Evolutionary conservation across 53 echinoderm and acorn worm genomes (phyloP), one percentile per base, ranked within the genome.

Genomic region (Arbacia lixula): DNA sequence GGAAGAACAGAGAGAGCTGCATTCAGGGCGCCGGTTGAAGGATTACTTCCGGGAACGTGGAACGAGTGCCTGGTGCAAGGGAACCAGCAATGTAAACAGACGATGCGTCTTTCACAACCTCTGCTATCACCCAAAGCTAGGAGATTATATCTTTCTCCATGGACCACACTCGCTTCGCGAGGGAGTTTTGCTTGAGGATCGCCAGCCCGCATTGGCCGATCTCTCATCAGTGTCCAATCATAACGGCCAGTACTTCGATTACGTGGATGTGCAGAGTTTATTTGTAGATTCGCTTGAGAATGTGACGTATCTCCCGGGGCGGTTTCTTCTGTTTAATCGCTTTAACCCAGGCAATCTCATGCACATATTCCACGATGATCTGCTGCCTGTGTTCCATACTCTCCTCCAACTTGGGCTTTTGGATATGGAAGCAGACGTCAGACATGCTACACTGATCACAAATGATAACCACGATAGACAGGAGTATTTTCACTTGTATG

Each of bases 361-460:
- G 99, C 99, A 99, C 43, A 91, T 99, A 32, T 69, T 99, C 29
- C 99, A 99, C 39, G 99, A 99, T 66, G 99, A 99, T 84, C 88
- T 99, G 38, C 40, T 99, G 25, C 92, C 99, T 2, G 50, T 99
- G 30, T 99, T 94, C 60, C 62, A 86, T 58, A 95, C 91, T 5
- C 39, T 95, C 36, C 85, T 87, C 36, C 80, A 87, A 51, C 77
- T 66, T 40, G 91, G 87, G 20, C 52, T 87, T n/a, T 66, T 93
- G 42, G 34, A 84, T 60, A 22, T 80, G 52, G 61, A 43, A 24
- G 63, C 66, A 12, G 53, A 39, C 5, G 6, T 24, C 12, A 42
- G 54, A 10, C 12, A 62, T 12, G 46, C 90, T 0, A 88, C 84
- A 36, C 66, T 99, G 6, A 77, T 99, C 16, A 74, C 86, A 25